A percentile compares a stretch with the other conserved stretches of the same genome.
These are phyloP conservation scores for Trichopoda pennipes DNA, from an alignment of 2,888 invertebrate species.

Conservation along the genomic window DNA sequence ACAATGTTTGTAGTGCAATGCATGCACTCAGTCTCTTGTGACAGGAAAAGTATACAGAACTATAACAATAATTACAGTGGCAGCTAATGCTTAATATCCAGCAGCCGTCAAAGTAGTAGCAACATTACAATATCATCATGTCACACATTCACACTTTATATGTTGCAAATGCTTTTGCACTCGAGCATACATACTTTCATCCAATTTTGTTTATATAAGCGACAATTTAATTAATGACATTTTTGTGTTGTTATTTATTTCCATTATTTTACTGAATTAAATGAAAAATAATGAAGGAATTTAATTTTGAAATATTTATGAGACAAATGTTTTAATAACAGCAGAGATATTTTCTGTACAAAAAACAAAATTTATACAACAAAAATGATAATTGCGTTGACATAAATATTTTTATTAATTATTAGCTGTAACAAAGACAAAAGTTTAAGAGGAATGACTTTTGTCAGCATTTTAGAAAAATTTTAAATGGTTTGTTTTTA, in stretches of 20 bases:
- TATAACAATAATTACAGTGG: conserved; percentile 33
- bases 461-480: not conserved
- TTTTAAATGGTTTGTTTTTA: not conserved
- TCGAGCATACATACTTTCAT: conserved; percentile 9
- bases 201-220: conserved; percentile 50
- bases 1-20: not conserved
- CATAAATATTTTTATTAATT: conserved; percentile 63
- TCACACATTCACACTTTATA: conserved; percentile 7
- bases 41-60: conserved; percentile 37
- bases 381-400: conserved; percentile 58
- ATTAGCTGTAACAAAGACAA: conserved; percentile 15
- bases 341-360: conserved; percentile 1
- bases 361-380: conserved; percentile 16
- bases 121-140: conserved; percentile 8
- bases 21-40: conserved; percentile 51
- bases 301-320: conserved; percentile 67
- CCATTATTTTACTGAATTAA: conserved; percentile 54
- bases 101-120: conserved; percentile 5
- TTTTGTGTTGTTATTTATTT: conserved; percentile 43
- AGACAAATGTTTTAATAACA: conserved; percentile 65
- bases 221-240: conserved; percentile 67
- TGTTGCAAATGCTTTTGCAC: conserved; percentile 9
- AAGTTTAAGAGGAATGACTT: not conserved
- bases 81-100: conserved; percentile 32
- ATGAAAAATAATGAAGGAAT: conserved; percentile 66